Evolutionary conservation across 2,797 vertebrate genomes (phyloP).

Genomic region (Salarias fasciatus): DNA sequence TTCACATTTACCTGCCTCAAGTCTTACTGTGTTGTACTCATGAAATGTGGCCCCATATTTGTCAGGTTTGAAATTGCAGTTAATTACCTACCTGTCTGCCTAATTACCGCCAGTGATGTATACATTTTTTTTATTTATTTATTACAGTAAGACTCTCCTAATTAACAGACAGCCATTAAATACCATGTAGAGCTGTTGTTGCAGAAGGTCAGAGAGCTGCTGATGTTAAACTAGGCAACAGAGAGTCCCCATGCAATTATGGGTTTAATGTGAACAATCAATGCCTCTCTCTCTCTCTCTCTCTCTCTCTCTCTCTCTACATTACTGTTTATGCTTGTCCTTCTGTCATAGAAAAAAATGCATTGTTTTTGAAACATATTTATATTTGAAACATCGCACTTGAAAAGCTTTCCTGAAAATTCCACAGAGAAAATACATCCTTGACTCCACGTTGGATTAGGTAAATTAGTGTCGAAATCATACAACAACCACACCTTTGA

Average conservation of each 20-base stretch:
- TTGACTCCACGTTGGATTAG: too few species aligned
- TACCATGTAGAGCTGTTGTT: slow-evolving; percentile 12
- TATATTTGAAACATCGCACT: too few species aligned
- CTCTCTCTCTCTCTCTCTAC: not conserved
- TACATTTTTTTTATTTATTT: not conserved
- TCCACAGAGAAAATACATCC: too few species aligned
- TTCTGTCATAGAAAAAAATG: too few species aligned
- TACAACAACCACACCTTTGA: too few species aligned
- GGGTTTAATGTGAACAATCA: slow-evolving; percentile 17
- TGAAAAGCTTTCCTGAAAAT: too few species aligned
- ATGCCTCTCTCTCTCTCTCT: not conserved
- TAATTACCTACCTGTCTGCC: not conserved
- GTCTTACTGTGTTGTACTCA: not conserved
- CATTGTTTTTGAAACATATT: too few species aligned
- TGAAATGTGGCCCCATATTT: slow-evolving; percentile 8
- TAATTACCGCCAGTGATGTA: not conserved
- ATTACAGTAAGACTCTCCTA: slow-evolving; percentile 9
- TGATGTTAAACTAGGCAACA: slow-evolving; percentile 17
- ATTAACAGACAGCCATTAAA: slow-evolving; percentile 21
- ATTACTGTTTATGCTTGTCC: not conserved
- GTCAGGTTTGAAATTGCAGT: not conserved
- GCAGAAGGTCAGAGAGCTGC: slow-evolving; percentile 7
- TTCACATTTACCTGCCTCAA: not conserved
- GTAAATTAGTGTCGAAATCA: too few species aligned
- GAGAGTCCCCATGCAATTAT: slow-evolving; percentile 4